Evolutionary conservation across 2,888 invertebrate species (phyloP).

Genomic region (Polyploca ridens): DNA sequence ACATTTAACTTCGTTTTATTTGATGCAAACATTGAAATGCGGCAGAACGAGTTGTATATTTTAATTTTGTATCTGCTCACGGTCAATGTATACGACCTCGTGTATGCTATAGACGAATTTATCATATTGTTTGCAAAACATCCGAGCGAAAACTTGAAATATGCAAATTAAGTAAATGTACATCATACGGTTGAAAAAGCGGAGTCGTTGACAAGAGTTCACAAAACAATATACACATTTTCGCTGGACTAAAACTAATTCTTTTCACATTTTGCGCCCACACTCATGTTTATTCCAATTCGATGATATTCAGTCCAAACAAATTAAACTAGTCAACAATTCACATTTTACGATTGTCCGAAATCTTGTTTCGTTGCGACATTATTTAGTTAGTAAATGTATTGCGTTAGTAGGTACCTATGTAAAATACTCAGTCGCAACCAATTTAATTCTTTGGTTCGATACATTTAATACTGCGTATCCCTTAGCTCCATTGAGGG

Average conservation of each 20-base stretch:
- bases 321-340: background rate
- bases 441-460: background rate
- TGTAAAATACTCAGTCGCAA: background rate
- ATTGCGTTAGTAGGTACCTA: too few relatives aligned
- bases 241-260: conserved; percentile 1
- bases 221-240: conserved; percentile 1
- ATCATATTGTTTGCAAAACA: conserved; percentile 6
- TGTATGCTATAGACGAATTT: background rate
- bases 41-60: conserved; percentile 1
- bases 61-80: conserved; percentile 4
- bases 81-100: conserved; percentile 9
- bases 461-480: background rate
- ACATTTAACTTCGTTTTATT: conserved; percentile 15
- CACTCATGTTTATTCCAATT: background rate
- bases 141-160: conserved; percentile 5
- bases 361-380: background rate
- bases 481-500: too few relatives aligned
- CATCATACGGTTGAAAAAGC: conserved; percentile 3
- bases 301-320: too few relatives aligned
- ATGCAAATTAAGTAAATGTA: background rate
- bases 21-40: background rate
- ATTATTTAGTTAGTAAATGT: too few relatives aligned
- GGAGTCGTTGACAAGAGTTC: conserved; percentile 7
- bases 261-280: conserved; percentile 2
- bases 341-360: background rate